Conservation (phyloP, 1,140 invertebrate species). For the Chrysoperla carnea region DNA sequence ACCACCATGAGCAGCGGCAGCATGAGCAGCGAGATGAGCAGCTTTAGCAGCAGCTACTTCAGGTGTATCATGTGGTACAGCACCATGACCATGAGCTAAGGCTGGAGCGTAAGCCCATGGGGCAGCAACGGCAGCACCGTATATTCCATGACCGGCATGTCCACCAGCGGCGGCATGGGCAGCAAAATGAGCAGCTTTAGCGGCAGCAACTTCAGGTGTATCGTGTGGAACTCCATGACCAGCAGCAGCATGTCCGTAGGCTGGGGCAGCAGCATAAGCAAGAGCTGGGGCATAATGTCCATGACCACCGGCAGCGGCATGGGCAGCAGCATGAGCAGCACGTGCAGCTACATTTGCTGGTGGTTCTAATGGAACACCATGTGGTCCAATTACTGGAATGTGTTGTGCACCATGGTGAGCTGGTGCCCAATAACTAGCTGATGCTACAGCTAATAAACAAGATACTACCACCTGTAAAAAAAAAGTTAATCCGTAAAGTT, state of each 20-base stretch:
- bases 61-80: conserved; percentile 3
- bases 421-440: not conserved
- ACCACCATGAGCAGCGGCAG: conserved; percentile 1
- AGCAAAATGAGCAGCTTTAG: conserved; percentile 19
- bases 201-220: conserved; percentile 26
- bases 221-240: conserved; percentile 11
- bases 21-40: conserved; percentile 15
- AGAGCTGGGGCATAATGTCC: conserved; percentile 14
- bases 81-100: conserved; percentile 1
- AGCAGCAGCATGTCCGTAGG: conserved; percentile 16
- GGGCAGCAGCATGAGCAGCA: conserved; percentile 1
- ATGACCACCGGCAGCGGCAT: conserved; percentile 8
- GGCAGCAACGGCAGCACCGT: not conserved
- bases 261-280: conserved; percentile 11
- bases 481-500: too few relatives aligned
- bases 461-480: not conserved
- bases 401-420: not conserved
- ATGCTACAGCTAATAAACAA: not conserved
- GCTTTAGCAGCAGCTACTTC: conserved; percentile 16
- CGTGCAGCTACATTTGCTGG: conserved; percentile 2
- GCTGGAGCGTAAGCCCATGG: conserved; percentile 1
- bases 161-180: conserved; percentile 16
- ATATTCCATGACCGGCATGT: conserved; percentile 2
- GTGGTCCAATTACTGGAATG: not conserved
- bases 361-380: conserved; percentile 2